Evolutionary conservation across 2,797 vertebrate genomes (phyloP), one percentile per base, ranked within the genome.

Genomic region (Prionace glauca): DNA sequence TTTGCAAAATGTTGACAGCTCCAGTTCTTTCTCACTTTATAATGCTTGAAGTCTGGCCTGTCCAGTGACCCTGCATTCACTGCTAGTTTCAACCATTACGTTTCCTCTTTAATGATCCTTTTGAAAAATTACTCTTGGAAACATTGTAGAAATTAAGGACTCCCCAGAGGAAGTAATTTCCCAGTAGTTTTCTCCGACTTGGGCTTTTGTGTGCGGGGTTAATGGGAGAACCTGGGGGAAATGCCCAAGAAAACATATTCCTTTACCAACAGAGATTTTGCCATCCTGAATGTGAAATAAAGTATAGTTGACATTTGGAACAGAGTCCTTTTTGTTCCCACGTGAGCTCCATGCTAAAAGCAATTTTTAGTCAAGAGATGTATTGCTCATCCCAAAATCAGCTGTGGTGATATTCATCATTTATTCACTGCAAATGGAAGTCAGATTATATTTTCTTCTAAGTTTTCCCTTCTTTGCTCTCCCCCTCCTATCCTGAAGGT

Each of bases 241-340:
- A 26, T 50, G 22, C 10, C 45, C 86, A 50, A 26, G 45, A 65
- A 67, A 92, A 92, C n/a, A 69, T 69, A 41, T 41, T 41, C 65
- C 41, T 22, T 67, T 69, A 67, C 32, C 8, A 41, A 22, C 65
- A 69, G 69, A 36, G 50, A 56, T 11, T 92, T 65, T 41, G n/a
- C 62, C 18, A 69, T 3, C 65, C 62, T 69, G 90, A 69, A 9
- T 36, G n/a, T 69, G 65, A 92, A 69, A 67, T 60, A 67, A 92
- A 92, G 20, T 92, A 36, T 62, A 2, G 2, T 11, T 11, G 29
- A 88, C 29, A 88, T 91, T 67, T 67, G 88, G n/a, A 20, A 10
- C 24, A 69, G 90, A 92, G 67, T 92, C n/a, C 41, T 24, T 92
- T 92, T 92, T 41, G 69, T 92, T 92, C n/a, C n/a, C 65, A 10